Base-by-base conservation (phyloP, 2,888 invertebrate genomes). In the Scaptomyza reducta region DNA sequence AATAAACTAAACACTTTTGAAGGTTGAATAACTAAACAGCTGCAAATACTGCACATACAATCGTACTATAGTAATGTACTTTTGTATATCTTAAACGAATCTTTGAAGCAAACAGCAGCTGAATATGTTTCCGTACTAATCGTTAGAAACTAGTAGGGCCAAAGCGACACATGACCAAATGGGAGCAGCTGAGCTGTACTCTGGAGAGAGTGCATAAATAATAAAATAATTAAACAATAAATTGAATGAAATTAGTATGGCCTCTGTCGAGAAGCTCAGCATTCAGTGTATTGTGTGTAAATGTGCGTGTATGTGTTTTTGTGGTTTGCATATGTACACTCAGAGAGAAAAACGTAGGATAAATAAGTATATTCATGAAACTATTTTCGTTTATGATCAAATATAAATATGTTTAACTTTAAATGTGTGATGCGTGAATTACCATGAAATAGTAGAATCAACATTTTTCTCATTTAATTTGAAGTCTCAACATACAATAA, bases 141-240 rank as follows among this genome's bases (percentile, higher is more conserved):
- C 44, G 27, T 41, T 50, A 54, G 33, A 49, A 27, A 11, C 49
- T 80, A 57, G 38, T 31, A 35, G 51, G 71, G 56, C 6, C 6
- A 14, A 10, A 25, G 1, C 18, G 40, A 14, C 22, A 22, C 22
- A 11, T 22, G 55, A 40, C 46, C 29, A 25, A 25, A 46, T 38
- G 63, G 54, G 31, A 9, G 59, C 72, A 73, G 71, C 77, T 81
- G 62, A 62, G 60, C 50, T 38, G 29, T 55, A 53, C 65, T 58
- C 45, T 58, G 74, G 67, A 65, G 74, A 70, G 72, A 70, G 70
- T 74, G 72, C 62, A 86, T 80, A 77, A 87, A 86, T 86, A 77
- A 83, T 77, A 83, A 86, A 83, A 77, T 75, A 86, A 86, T 86
- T 88, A 88, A 86, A 74, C 79, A 82, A 82, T 83, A 85, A 83